Conservation (phyloP, 2,797 vertebrate genomes). For the Hoplostethus atlanticus region DNA sequence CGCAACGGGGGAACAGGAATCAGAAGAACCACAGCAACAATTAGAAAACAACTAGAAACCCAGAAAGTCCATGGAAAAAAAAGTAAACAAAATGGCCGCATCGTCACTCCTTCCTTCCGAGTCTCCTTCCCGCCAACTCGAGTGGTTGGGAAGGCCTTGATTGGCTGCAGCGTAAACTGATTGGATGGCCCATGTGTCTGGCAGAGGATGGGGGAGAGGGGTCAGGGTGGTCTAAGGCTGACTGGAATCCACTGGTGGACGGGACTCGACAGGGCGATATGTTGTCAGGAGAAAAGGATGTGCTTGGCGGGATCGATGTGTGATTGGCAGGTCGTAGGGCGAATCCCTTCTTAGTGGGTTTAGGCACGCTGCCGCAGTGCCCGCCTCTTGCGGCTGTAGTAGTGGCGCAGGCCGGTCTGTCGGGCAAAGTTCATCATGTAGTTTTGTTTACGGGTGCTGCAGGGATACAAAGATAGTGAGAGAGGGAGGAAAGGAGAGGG, state of each 20-base stretch:
- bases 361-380: slow-evolving; percentile 92
- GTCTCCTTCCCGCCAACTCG: slow-evolving; percentile 71
- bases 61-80: slow-evolving; percentile 67
- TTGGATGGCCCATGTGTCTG: slow-evolving; percentile 64
- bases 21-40: slow-evolving; percentile 80
- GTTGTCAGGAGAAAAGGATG: slow-evolving; percentile 72
- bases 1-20: slow-evolving; percentile 65
- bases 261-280: slow-evolving; percentile 71
- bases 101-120: slow-evolving; percentile 71
- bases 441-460: slow-evolving; percentile 99
- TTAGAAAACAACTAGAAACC: slow-evolving; percentile 81
- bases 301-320: slow-evolving; percentile 66
- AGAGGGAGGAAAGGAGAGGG: slow-evolving; percentile 28
- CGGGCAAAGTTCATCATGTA: slow-evolving; percentile 99
- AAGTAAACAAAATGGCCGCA: slow-evolving; percentile 78
- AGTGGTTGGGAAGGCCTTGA: slow-evolving; percentile 73
- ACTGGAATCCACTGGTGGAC: slow-evolving; percentile 74
- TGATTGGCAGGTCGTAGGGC: slow-evolving; percentile 77
- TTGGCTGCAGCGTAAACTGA: slow-evolving; percentile 74
- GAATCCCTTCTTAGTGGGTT: slow-evolving; percentile 68
- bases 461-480: slow-evolving; percentile 76
- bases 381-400: slow-evolving; percentile 98
- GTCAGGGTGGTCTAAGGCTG: slow-evolving; percentile 74
- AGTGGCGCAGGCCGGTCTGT: slow-evolving; percentile 96
- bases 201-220: slow-evolving; percentile 50